Evolutionary conservation across 2,888 invertebrate genomes (phyloP).

Genomic region (Agrenia bidenticulata): DNA sequence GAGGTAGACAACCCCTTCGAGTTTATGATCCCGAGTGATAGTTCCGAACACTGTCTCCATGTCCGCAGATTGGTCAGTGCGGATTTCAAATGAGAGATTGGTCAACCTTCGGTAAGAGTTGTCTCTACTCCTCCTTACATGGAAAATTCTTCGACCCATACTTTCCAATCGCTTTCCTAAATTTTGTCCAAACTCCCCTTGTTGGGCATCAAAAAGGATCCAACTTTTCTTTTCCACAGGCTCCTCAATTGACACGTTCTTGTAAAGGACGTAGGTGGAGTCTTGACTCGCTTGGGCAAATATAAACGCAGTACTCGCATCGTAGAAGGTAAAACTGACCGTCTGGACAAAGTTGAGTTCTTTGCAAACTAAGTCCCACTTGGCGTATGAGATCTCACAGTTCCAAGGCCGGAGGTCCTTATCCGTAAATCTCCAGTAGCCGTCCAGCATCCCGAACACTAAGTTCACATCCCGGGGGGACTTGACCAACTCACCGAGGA

Average conservation of each 20-base stretch:
- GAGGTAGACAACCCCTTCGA: not conserved
- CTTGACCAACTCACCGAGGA: conserved; percentile 23
- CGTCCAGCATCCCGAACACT: conserved; percentile 27
- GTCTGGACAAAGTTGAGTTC: not conserved
- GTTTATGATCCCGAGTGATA: too few species aligned
- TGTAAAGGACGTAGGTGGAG: not conserved
- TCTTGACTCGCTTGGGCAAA: not conserved
- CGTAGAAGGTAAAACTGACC: not conserved
- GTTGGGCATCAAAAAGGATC: too few species aligned
- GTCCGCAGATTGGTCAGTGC: too few species aligned
- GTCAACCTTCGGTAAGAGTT: too few species aligned
- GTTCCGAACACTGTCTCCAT: too few species aligned
- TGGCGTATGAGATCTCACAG: not conserved
- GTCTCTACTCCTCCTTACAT: too few species aligned
- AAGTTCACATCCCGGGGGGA: conserved; percentile 22
- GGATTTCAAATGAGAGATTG: too few species aligned
- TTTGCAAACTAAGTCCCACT: not conserved
- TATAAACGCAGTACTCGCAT: not conserved
- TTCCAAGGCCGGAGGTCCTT: conserved; percentile 18
- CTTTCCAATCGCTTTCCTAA: too few species aligned
- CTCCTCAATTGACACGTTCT: not conserved
- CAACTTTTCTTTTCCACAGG: not conserved
- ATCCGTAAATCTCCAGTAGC: conserved; percentile 35
- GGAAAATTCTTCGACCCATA: too few species aligned
- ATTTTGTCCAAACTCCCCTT: not conserved